These are phyloP conservation scores for Rhinogobius similis DNA, from an alignment of 2,113 vertebrate species.

Conservation along the genomic window DNA sequence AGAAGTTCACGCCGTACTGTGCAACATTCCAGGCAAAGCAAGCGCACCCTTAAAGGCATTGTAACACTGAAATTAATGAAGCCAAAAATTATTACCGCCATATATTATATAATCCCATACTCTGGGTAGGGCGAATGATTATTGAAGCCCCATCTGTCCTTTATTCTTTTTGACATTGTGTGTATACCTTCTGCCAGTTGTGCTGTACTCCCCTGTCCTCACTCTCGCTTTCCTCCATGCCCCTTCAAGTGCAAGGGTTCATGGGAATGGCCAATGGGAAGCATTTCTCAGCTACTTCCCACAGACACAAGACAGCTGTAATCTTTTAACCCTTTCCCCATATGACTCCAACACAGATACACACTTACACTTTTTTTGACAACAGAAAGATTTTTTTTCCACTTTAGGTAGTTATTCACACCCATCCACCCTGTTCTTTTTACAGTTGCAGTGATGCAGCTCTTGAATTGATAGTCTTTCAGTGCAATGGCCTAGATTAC, in stretches of 20 bases:
- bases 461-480: conserved; percentile 85
- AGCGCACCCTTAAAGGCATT: too few species aligned
- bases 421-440: conserved; percentile 44
- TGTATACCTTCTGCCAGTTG: conserved; percentile 53
- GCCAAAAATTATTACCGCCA: background rate
- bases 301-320: conserved; percentile 93
- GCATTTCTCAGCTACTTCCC: conserved; percentile 91
- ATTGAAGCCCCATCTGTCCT: conserved; percentile 7
- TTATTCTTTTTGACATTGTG: conserved; percentile 52
- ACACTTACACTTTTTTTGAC: conserved; percentile 47
- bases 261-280: conserved; percentile 94
- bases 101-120: background rate
- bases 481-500: conserved; percentile 80
- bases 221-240: conserved; percentile 80
- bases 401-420: conserved; percentile 47
- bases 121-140: background rate
- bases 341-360: conserved; percentile 42
- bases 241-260: conserved; percentile 86
- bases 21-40: too few species aligned
- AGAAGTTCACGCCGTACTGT: too few species aligned
- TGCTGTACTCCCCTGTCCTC: conserved; percentile 78
- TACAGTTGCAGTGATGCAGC: conserved; percentile 53
- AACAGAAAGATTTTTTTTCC: conserved; percentile 59
- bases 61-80: too few species aligned
- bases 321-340: conserved; percentile 84